Evolutionary conservation across 2,113 vertebrate genomes (phyloP), one percentile per base, ranked within the genome.

Genomic region (Origma solitaria): DNA sequence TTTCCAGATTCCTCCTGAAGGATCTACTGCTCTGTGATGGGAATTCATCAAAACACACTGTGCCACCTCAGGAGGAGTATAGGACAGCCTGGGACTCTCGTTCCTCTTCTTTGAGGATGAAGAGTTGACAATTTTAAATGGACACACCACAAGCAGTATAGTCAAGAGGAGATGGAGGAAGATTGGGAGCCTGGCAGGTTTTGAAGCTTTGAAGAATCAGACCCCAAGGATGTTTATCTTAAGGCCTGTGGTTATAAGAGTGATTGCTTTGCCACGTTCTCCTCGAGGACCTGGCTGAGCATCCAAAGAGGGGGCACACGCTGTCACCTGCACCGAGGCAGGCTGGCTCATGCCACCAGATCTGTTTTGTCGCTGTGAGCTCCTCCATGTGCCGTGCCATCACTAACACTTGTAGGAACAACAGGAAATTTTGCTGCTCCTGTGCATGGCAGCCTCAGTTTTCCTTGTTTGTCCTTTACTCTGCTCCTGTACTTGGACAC

Each of bases 1-100:
- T 53, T 87, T 94, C 66, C 92, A 95, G 95, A 31, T 68, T 60
- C 20, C 37, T 94, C 37, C 61, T 69, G 77, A 72, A 71, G 61
- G n/a, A 72, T 44, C 84, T 84, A 3, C 69, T 79, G 44, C 49
- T 82, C 65, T 27, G 37, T 70, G 58, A 57, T 1, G 8, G 30
- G 45, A 80, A 62, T 73, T n/a, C 70, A 28, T 62, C 22, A n/a
- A 49, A 92, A 78, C 5, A 18, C 11, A 5, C 15, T 15, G 19
- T 66, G 38, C 28, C 44, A 9, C 28, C 14, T 78, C 20, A 27
- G 2, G 2, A 84, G 42, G 44, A 89, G n/a, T 12, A 5, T 20
- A 53, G 83, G 18, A 14, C 31, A 89, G 73, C 57, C 13, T 53
- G 60, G 28, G 37, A 45, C 69, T 71, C 28, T 65, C 0, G 0